Evolutionary conservation across 2,888 invertebrate genomes (phyloP), one percentile per base, ranked within the genome.

Genomic region (Heliconius aoede): DNA sequence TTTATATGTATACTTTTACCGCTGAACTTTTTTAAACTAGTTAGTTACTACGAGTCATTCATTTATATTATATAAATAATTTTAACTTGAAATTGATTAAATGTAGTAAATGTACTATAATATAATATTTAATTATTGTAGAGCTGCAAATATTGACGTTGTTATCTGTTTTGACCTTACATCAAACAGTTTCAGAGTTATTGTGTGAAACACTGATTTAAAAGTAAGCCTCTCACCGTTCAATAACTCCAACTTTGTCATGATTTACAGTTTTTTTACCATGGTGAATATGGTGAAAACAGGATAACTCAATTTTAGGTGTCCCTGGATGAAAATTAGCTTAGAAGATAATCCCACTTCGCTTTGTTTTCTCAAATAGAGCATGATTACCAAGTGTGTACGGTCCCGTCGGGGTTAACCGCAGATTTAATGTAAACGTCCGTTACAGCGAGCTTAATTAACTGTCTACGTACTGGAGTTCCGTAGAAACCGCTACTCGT

Each of bases 361-460:
- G 58, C 68, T 68, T 75, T 78, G 64, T 58, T 73, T 62, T 67
- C 76, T n/a, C 62, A 62, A 64, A 78, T 71, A 32, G 71, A 40
- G 11, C 71, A 40, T 75, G 36, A 75, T 78, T 67, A 72, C 65
- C 72, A 40, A 46, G 24, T 18, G 51, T 24, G 28, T 58, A 65
- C 60, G 60, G 32, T 51, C 75, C 72, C 60, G 32, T 30, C 46
- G 51, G 72, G 60, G 55, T 68, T 62, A 68, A 76, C 61, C 76
- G 46, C 77, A 76, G 65, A 73, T 75, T 74, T 76, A 68, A 75
- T 75, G 75, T 75, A 73, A 79, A 74, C 73, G 75, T 77, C 76
- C 72, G 55, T 62, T 61, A 61, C 74, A 72, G 74, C 68, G 61
- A 68, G 26, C 62, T 71, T 73, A n/a, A 64, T 65, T 40, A 40